These are phyloP conservation scores for Pteropus alecto DNA, from an alignment of 2,113 vertebrate genomes.

Conservation along the genomic window DNA sequence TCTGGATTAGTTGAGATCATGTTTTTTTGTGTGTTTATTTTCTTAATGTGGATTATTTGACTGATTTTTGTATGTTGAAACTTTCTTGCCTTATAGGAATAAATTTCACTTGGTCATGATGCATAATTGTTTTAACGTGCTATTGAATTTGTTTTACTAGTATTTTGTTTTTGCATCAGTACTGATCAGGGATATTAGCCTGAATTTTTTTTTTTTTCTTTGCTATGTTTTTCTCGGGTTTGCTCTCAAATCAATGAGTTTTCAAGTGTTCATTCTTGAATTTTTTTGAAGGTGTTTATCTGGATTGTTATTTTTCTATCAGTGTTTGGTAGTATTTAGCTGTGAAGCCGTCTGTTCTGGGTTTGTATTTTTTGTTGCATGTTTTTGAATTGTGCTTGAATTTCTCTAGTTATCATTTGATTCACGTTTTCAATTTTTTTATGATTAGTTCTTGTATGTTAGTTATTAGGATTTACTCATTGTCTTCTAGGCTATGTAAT, in stretches of 20 bases:
- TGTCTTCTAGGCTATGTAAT: not conserved
- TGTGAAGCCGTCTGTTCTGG: not conserved
- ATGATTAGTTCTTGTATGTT: not conserved
- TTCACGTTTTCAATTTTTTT: not conserved
- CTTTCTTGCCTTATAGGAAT: not conserved
- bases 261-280: not conserved
- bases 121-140: not conserved
- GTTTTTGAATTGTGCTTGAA: not conserved
- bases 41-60: not conserved
- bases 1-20: not conserved
- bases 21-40: not conserved
- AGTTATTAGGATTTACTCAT: not conserved
- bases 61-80: not conserved
- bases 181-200: not conserved
- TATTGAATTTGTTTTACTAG: not conserved
- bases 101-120: not conserved
- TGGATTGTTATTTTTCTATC: not conserved
- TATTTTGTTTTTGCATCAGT: not conserved
- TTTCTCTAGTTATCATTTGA: not conserved
- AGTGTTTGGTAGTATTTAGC: not conserved
- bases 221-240: not conserved
- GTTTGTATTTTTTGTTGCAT: not conserved
- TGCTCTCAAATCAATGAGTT: not conserved
- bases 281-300: not conserved
- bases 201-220: not conserved